A percentile compares a stretch with the other conserved stretches of the same genome.
Evolutionary conservation across 2,888 invertebrate genomes (phyloP).

Genomic region (Melieria crassipennis): DNA sequence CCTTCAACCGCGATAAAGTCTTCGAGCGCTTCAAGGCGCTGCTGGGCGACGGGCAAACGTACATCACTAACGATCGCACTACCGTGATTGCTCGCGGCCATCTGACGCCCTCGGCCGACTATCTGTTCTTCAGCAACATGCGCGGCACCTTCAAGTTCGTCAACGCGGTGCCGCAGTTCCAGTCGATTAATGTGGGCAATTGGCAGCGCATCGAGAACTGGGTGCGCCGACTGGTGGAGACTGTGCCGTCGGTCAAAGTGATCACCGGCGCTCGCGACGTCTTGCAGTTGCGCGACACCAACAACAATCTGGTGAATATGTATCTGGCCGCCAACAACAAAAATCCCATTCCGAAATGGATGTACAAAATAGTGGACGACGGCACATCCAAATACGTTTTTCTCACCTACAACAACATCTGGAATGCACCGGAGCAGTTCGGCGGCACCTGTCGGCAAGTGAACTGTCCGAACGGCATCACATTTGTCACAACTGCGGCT

Average conservation of each 20-base stretch:
- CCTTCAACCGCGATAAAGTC: constrained; percentile 46
- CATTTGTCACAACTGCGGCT: too few relatives aligned
- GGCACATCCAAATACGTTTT: constrained; percentile 30
- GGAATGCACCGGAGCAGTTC: too few relatives aligned
- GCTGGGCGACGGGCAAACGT: constrained; percentile 28
- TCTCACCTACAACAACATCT: constrained; percentile 37
- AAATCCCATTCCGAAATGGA: constrained; percentile 41
- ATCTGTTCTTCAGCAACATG: constrained; percentile 64
- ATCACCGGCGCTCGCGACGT: constrained; percentile 36
- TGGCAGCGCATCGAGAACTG: constrained; percentile 67
- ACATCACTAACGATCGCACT: constrained; percentile 29
- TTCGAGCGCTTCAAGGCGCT: constrained; percentile 31
- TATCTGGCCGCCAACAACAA: constrained; percentile 20
- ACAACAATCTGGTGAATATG: constrained; percentile 12
- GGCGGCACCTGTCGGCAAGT: too few relatives aligned
- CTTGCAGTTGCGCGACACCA: constrained; percentile 24
- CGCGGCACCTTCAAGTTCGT: constrained; percentile 67
- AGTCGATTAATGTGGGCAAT: constrained; percentile 68
- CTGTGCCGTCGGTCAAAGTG: constrained; percentile 9
- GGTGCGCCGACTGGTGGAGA: constrained; percentile 57
- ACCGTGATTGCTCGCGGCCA: constrained; percentile 64
- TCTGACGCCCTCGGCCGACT: constrained; percentile 66
- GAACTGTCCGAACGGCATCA: too few relatives aligned
- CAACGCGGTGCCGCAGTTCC: constrained; percentile 68
- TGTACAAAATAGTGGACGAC: constrained; percentile 38